Base-by-base conservation (phyloP, 23 tunicate species). In the Ciona savignyi region DNA sequence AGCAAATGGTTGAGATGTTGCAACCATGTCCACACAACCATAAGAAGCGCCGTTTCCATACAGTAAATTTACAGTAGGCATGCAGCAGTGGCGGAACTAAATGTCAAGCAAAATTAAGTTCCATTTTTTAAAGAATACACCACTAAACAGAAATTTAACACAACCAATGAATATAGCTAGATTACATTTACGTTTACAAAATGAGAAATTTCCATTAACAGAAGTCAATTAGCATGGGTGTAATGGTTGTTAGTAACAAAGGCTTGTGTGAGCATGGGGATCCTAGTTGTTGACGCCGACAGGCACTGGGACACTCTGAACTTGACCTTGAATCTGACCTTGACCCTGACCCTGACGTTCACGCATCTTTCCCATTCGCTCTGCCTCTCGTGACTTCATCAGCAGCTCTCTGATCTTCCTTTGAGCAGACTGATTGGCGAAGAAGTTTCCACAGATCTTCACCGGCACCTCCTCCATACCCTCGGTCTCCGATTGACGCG, bases 391-490 rank as follows among this genome's bases (percentile, higher is more conserved):
- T 0, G 86, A 81, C 51, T 91, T 91, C n/a, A 62, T 27, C 62
- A 84, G 81, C 30, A 95, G 74, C 71, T 95, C 99, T 26, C 99
- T 80, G 29, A 95, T 88, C 78, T 89, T 88, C 72, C 99, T 78
- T 51, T 95, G 99, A 26, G 99, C 99, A 31, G 99, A 95, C 76
- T 95, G 91, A 80, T 82, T 95, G 22, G 99, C 86, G 80, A 88
- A 95, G 79, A 95, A 95, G 42, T 90, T 89, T 28, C 99, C 99
- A 68, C 73, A 78, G 27, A 95, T 95, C 63, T 85, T 88, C 4
- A 95, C 99, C 24, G 99, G 99, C 15, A 95, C 95, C 67, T 95
- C 96, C 35, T 88, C 96, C 87, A 89, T 65, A 22, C 96, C 95
- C 49, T 85, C 95, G 0, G 95, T 88, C 67, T 95, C 99, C 35